Evolutionary conservation across 2,888 invertebrate genomes (phyloP), one percentile per base, ranked within the genome.

Genomic region (Yponomeuta sedellus): DNA sequence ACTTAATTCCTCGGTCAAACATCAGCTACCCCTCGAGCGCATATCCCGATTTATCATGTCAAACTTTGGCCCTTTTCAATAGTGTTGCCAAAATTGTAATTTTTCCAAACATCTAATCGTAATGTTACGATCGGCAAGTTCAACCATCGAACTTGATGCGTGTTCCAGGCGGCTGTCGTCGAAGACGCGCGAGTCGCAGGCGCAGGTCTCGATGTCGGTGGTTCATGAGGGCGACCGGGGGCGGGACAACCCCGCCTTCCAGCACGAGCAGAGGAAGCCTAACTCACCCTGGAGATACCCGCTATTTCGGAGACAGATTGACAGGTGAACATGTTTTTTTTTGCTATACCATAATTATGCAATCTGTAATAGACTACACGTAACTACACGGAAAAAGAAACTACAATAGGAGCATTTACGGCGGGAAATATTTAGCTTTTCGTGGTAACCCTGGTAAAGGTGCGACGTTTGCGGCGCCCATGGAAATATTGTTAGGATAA

Each of bases 241-340:
- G 0, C 85, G 94, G 3, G 94, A 95, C 71, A 96, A 95, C 77
- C 93, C 94, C 66, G 95, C 92, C 56, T 96, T 94, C 78, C 95
- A 95, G 75, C 90, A 88, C 68, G 91, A 91, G 67, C 87, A 85
- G 68, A 79, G 91, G 84, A 91, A 90, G 71, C 94, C 95, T 0
- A 96, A 96, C 81, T 94, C 95, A 40, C 94, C 95, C 0, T 96
- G 95, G 96, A 92, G 94, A 72, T 95, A 95, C 80, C 94, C 95
- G 0, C 84, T 90, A 10, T 92, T 92, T 69, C 84, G 92, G 71
- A 84, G 91, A 71, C 91, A 86, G 69, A 88, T 86, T 67, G 89
- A 86, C 72, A 82, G 91, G 90, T 64, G 19, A 19, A 16, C 34
- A 34, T 34, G 34, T 8, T 34, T 34, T 34, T 34, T 8, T 34